Evolutionary conservation across 2,113 vertebrate genomes (phyloP).

Genomic region (Hassar affinis): DNA sequence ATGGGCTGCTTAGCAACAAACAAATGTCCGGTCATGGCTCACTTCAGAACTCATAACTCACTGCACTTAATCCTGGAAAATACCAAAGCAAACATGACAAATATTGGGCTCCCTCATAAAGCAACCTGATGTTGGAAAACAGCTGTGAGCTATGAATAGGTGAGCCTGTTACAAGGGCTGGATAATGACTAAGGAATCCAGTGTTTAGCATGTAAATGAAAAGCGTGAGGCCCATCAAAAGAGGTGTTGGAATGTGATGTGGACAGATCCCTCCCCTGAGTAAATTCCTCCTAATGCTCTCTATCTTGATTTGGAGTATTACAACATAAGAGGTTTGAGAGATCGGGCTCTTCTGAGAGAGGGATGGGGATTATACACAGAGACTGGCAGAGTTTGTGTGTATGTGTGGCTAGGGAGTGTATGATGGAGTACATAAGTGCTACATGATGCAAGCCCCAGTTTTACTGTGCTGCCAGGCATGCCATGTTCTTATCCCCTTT

Average conservation of each 20-base stretch:
- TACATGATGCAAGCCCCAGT: conserved; percentile 52
- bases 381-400: conserved; percentile 45
- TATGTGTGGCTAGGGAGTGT: conserved; percentile 25
- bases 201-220: conserved; percentile 61
- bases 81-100: conserved; percentile 13
- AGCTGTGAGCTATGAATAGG: conserved; percentile 60
- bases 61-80: conserved; percentile 29
- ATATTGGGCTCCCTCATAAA: conserved; percentile 46
- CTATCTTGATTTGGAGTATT: conserved; percentile 58
- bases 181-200: conserved; percentile 56
- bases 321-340: conserved; percentile 50
- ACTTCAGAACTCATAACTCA: conserved; percentile 3
- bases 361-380: conserved; percentile 49
- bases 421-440: conserved; percentile 52
- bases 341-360: conserved; percentile 39
- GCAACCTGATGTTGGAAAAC: conserved; percentile 55
- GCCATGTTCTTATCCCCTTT: conserved; percentile 33
- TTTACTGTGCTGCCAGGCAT: conserved; percentile 48
- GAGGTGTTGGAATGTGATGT: conserved; percentile 56
- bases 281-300: conserved; percentile 48
- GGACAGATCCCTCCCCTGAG: conserved; percentile 35
- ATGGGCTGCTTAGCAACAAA: conserved; percentile 5
- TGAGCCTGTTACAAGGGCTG: conserved; percentile 21
- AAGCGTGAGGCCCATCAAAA: conserved; percentile 53
- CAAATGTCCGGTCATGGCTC: not conserved